Evolutionary conservation across 1,140 invertebrate species (phyloP).

Genomic region (Limonius californicus): DNA sequence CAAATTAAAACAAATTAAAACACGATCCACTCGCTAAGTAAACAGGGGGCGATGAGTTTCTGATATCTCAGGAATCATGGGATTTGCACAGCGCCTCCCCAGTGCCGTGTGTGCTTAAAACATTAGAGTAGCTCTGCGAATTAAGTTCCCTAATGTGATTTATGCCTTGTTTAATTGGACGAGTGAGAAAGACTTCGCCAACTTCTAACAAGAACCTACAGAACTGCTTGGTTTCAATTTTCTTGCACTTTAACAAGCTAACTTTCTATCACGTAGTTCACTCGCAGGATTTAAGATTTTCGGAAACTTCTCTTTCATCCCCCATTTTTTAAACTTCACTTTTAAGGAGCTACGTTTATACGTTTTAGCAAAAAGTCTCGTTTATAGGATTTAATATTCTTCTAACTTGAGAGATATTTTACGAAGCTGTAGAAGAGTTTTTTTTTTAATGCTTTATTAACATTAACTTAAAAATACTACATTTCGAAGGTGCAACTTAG

Average conservation of each 20-base stretch:
- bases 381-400: no score
- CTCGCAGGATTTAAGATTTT: background rate
- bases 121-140: constrained; percentile 29
- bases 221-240: constrained; percentile 1
- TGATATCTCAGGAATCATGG: constrained; percentile 19
- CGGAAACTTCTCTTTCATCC: background rate
- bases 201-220: constrained; percentile 20
- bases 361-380: no score
- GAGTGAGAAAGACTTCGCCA: constrained; percentile 19
- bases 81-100: constrained; percentile 15
- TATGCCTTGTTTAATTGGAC: constrained; percentile 30
- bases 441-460: no score
- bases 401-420: no score
- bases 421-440: no score
- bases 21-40: constrained; percentile 17
- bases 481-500: no score
- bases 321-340: no score
- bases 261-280: background rate
- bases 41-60: constrained; percentile 22
- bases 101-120: constrained; percentile 30
- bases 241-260: constrained; percentile 4
- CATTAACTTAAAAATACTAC: no score
- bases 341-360: no score
- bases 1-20: constrained; percentile 26
- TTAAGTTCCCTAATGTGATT: constrained; percentile 33